Conservation (phyloP, 2,797 vertebrate species). For the Sebastes oblongus region DNA sequence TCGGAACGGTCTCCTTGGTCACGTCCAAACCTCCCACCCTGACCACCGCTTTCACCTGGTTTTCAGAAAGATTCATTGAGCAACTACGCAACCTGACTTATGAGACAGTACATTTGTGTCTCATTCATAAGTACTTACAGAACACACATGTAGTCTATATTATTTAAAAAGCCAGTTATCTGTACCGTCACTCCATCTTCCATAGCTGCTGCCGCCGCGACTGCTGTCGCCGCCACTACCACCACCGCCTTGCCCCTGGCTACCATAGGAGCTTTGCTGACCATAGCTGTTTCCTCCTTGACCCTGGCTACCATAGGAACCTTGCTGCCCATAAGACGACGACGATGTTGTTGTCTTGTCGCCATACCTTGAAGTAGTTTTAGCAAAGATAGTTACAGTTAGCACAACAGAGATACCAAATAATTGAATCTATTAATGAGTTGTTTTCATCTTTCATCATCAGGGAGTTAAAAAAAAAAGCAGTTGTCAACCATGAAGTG, state of each 20-base stretch:
- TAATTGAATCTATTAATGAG: neutral
- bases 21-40: slow-evolving; percentile 75
- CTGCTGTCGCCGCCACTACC: slow-evolving; percentile 14
- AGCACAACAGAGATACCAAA: neutral
- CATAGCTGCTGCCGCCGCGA: slow-evolving; percentile 55
- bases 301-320: slow-evolving; percentile 60
- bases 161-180: neutral
- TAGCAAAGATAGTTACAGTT: neutral
- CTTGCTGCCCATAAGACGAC: slow-evolving; percentile 61
- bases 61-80: neutral
- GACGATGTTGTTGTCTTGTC: slow-evolving; percentile 65
- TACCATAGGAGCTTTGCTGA: slow-evolving; percentile 66
- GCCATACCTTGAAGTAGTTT: slow-evolving; percentile 60
- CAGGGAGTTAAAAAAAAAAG: neutral
- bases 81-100: neutral
- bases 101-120: too few species aligned
- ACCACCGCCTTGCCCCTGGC: slow-evolving; percentile 46
- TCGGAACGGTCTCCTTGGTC: slow-evolving; percentile 80
- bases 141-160: neutral
- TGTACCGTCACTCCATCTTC: slow-evolving; percentile 79
- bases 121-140: neutral
- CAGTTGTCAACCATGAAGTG: neutral
- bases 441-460: neutral
- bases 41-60: slow-evolving; percentile 73
- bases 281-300: slow-evolving; percentile 65